Evolutionary conservation across 2,888 invertebrate genomes (phyloP), one percentile per base, ranked within the genome.

Genomic region (Netelia fuscicornis): DNA sequence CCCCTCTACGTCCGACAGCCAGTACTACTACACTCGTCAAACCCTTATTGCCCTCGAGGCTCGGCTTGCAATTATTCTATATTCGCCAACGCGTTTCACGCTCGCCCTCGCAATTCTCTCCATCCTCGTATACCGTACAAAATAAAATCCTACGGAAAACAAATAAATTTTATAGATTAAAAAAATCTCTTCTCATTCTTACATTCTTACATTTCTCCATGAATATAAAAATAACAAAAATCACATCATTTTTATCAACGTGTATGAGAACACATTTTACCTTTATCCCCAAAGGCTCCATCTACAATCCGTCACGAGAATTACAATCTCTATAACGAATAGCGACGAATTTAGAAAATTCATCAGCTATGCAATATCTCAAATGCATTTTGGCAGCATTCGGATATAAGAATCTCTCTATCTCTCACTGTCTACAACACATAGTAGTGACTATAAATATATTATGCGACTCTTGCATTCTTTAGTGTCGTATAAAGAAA

Each of bases 61-160:
- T 60, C 60, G 60, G 13, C 67, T 52, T n/a, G 54, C 58, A 68
- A 83, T 83, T 74, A 74, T 83, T 83, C 68, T 60, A 78, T 81
- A 83, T 71, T 79, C 68, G 65, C 17, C n/a, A 72, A 67, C 74
- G 42, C 67, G 67, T 78, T 68, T 74, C 62, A 78, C 13, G 13
- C 62, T 68, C 78, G 83, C 71, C 78, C 83, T 42, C 68, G 64
- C 62, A n/a, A 54, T 25, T 54, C 54, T 13, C 52, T 72, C 77
- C 56, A 65, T 65, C 56, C 56, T 54, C 65, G 11, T 11, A n/a
- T 30, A 37, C 56, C 11, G 2, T 13, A 48, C 10, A 48, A 48
- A 48, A 48, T 2, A 48, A 48, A 48, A 48, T 13, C 48, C 0
- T 13, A 48, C 25, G 25, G 25, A 25, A 25, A 25, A 25, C 10